Evolutionary conservation across 2,888 invertebrate species (phyloP), one percentile per base, ranked within the genome.

Genomic region (Polylopha cassiicola): DNA sequence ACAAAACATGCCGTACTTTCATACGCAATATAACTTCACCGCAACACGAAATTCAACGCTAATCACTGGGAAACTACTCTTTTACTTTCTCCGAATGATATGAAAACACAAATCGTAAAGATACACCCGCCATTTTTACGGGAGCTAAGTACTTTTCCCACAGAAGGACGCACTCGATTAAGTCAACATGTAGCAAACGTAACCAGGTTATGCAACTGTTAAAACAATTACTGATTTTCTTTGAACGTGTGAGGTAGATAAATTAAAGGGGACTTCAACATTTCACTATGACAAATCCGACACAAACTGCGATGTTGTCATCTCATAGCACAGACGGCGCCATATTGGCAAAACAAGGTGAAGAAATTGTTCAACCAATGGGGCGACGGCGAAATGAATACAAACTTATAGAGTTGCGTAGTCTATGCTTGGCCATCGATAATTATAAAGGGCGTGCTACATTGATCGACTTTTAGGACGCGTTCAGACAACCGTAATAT

Each of bases 261-360:
- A 39, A 63, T 60, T 65, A 64, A 55, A 51, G 55, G 64, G 58
- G 57, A 68, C 60, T 72, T 58, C 57, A 66, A 64, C 64, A 65
- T 60, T 57, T 64, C 61, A 46, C 57, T 65, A 68, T 72, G 75
- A 80, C 74, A 79, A 80, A 71, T 74, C 69, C 67, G 65, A 69
- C 78, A 79, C 80, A 78, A 84, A 82, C 73, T 85, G 76, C 80
- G 81, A 85, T 86, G 86, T 85, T 86, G 86, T 86, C 86, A 86
- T 84, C 81, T 81, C 78, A 80, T 74, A 84, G 84, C 80, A 84
- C 77, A 68, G 78, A 68, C 71, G 74, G 73, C 86, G 86, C 86
- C 86, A 86, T 86, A 77, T 85, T 85, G 82, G 74, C 62, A 69
- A 75, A 76, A 67, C 67, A 67, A 63, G 60, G 54, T 58, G 53